These are phyloP conservation scores for Aphaenogaster rudis DNA, from an alignment of 1,140 invertebrate species.

Conservation along the genomic window DNA sequence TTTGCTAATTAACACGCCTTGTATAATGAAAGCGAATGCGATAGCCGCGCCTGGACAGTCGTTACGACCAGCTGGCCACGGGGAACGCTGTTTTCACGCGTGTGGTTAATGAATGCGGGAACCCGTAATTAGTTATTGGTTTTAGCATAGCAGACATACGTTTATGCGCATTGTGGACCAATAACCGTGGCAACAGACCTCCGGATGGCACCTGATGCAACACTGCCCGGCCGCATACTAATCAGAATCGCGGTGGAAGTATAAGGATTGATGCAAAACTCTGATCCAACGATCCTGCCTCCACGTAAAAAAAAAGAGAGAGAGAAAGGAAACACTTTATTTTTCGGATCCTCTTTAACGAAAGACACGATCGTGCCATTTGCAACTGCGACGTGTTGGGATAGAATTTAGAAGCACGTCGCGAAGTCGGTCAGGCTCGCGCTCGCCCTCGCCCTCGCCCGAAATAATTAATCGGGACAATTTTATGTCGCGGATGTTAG, in stretches of 20 bases:
- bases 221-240: slow-evolving; percentile 26
- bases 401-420: slow-evolving; percentile 4
- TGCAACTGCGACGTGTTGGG: neutral
- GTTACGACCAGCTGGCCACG: neutral
- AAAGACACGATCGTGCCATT: neutral
- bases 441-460: neutral
- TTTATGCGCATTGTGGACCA: slow-evolving; percentile 31
- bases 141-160: slow-evolving; percentile 48
- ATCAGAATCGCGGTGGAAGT: slow-evolving; percentile 28
- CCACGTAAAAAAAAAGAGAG: neutral
- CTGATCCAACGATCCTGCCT: neutral
- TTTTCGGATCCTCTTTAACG: neutral
- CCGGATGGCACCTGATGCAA: slow-evolving; percentile 29
- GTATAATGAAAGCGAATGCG: slow-evolving; percentile 31
- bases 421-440: neutral
- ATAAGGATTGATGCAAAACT: neutral
- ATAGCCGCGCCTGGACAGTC: slow-evolving; percentile 1
- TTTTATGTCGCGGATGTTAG: slow-evolving; percentile 48
- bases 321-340: neutral
- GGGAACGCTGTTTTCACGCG: slow-evolving; percentile 38
- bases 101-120: slow-evolving; percentile 35
- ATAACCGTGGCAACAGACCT: slow-evolving; percentile 45
- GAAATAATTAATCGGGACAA: slow-evolving; percentile 67
- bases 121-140: slow-evolving; percentile 66
- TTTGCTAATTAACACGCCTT: slow-evolving; percentile 33